These are phyloP conservation scores for Spinus olivaceus DNA, from an alignment of 2,797 vertebrate species.

Conservation along the genomic window DNA sequence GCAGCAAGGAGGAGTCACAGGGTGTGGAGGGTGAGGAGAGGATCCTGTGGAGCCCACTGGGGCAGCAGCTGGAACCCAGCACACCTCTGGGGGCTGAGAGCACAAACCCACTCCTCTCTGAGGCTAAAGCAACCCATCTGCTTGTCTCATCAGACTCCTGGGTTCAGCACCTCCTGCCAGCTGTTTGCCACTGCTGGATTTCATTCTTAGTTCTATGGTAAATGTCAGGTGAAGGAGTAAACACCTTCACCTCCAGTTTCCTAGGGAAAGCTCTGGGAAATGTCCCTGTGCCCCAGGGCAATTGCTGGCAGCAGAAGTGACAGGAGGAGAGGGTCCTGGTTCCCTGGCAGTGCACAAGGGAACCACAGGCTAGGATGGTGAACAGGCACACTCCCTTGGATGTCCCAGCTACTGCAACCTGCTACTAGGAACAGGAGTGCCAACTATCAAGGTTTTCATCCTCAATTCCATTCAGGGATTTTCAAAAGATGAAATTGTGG, in stretches of 20 bases:
- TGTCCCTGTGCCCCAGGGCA: not conserved
- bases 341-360: rapidly evolving
- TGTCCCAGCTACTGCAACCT: not conserved
- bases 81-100: not conserved
- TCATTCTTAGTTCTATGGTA: not conserved
- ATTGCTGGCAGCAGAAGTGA: not conserved
- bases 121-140: not conserved
- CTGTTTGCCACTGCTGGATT: not conserved
- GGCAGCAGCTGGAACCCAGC: not conserved
- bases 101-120: not conserved
- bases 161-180: not conserved
- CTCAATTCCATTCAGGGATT: not conserved
- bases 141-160: rapidly evolving
- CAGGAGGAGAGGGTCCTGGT: not conserved
- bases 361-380: rapidly evolving
- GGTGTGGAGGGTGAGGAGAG: not conserved
- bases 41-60: rapidly evolving
- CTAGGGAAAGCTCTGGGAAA: not conserved
- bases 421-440: not conserved
- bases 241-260: not conserved
- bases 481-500: rapidly evolving
- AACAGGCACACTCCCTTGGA: not conserved
- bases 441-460: not conserved
- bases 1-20: rapidly evolving
- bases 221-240: not conserved